Base-by-base conservation (phyloP, 2,113 vertebrate genomes). In the Tenebrosternarchus preto region DNA sequence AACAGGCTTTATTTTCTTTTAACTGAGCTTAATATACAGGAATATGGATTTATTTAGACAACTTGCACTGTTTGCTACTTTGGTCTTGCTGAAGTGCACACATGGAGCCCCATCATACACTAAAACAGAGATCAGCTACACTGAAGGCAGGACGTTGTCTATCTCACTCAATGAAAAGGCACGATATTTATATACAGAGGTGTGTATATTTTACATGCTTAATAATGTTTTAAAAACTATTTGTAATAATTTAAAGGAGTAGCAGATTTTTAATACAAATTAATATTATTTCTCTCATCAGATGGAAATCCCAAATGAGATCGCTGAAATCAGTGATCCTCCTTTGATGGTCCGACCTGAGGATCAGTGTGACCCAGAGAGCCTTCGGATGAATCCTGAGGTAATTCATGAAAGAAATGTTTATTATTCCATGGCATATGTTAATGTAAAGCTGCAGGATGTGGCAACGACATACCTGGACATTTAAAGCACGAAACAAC, bases 321-420 rank as follows among this genome's bases (percentile, higher is more conserved):
- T 70, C 16, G 72, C 20, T 43, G 73, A 20, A 31, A 69, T 85
- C 61, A 74, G 25, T 20, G 60, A 85, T 9, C 80, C 80, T 56
- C 83, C 83, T n/a, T n/a, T 82, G 72, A 76, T 81, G 77, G 76
- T 85, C 73, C 27, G 80, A 33, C 36, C 72, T 5, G 33, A 77
- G 20, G 92, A 93, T 39, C 67, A 69, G 66, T 93, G 92, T 55
- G 86, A 91, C 33, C 92, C 92, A 0, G 76, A 5, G 39, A 81
- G 55, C 15, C 87, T 93, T 43, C 82, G 56, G 27, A 24, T 46
- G 0, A 29, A 82, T 0, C 1, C 86, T 12, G 19, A 4, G 78
- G 92, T 93, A 83, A 92, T n/a, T n/a, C n/a, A n/a, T n/a, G n/a
- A n/a, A n/a, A n/a, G n/a, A 12, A 50, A 15, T 9, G 43, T 1